Evolutionary conservation across 2,888 invertebrate species (phyloP).

Genomic region (Drosophila stalkeri): DNA sequence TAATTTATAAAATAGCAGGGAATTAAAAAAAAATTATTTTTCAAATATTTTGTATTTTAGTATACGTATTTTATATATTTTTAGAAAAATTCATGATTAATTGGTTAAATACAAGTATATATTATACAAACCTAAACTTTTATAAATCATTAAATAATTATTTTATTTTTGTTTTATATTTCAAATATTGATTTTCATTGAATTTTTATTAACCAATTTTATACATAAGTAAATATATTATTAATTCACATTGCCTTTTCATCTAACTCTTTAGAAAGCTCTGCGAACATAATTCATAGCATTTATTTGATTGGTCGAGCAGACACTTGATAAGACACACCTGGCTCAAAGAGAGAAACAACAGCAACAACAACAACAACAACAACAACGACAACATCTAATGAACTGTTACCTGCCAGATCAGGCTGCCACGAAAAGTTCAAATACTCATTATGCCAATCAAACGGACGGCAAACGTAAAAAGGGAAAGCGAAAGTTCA

Average conservation of each 20-base stretch:
- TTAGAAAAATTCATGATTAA: too few species aligned
- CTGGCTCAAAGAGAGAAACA: conserved; percentile 16
- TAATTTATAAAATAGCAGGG: too few species aligned
- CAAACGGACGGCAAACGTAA: conserved; percentile 52
- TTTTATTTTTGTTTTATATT: too few species aligned
- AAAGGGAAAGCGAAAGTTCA: conserved; percentile 78
- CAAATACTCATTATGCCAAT: conserved; percentile 63
- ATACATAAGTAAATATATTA: background rate
- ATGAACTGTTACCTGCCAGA: conserved; percentile 51
- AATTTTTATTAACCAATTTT: background rate
- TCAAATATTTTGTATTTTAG: too few species aligned
- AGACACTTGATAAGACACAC: conserved; percentile 36
- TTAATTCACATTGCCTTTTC: background rate
- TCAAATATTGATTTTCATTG: background rate
- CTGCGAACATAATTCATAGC: conserved; percentile 30
- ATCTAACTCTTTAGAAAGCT: conserved; percentile 34
- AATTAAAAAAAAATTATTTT: too few species aligned
- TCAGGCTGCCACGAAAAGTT: conserved; percentile 54
- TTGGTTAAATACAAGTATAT: too few species aligned
- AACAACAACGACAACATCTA: conserved; percentile 22
- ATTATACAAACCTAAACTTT: too few species aligned
- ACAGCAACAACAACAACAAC: conserved; percentile 11
- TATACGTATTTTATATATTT: too few species aligned
- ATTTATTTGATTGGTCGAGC: conserved; percentile 17
- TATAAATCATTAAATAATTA: too few species aligned